phyloP scores from a whole-genome alignment of 2,888 invertebrate species.

The Spodoptera picta region DNA sequence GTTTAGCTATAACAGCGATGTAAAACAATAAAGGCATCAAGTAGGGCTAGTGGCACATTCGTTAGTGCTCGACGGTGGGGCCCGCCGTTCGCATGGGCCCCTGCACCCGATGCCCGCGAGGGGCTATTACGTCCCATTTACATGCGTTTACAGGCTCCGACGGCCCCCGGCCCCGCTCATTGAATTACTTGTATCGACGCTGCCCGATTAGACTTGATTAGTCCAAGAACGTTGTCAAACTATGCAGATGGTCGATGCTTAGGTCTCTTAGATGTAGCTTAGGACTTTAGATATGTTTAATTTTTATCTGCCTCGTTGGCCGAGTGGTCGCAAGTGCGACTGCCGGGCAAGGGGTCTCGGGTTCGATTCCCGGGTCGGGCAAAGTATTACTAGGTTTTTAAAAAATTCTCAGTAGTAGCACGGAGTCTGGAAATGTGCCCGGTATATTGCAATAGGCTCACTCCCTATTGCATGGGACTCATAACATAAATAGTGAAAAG shows the following conservation, averaged over 20 bases:
- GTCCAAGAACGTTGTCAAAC: slow-evolving; percentile 37
- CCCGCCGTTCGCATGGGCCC: slow-evolving; percentile 28
- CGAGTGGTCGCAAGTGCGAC: too few species aligned
- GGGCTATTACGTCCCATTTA: slow-evolving; percentile 71
- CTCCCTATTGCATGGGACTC: too few species aligned
- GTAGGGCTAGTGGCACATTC: slow-evolving; percentile 37
- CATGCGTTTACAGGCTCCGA: slow-evolving; percentile 63
- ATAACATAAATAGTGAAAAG: too few species aligned
- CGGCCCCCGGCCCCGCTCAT: slow-evolving; percentile 55
- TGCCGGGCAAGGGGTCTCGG: too few species aligned
- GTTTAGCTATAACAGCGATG: slow-evolving; percentile 35
- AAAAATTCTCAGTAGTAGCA: too few species aligned
- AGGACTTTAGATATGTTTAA: too few species aligned
- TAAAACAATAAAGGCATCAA: slow-evolving; percentile 39
- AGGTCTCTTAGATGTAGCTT: background rate
- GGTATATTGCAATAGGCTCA: too few species aligned
- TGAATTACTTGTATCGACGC: slow-evolving; percentile 64
- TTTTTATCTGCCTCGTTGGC: too few species aligned
- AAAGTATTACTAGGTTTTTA: too few species aligned
- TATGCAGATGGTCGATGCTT: slow-evolving; percentile 21
- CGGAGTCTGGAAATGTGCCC: too few species aligned
- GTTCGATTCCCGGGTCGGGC: too few species aligned
- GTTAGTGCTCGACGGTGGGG: slow-evolving; percentile 46
- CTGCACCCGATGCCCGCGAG: slow-evolving; percentile 43
- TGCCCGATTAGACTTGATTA: slow-evolving; percentile 51